Conservation (phyloP, 2,888 invertebrate species). For the Patella ulyssiponensis region DNA sequence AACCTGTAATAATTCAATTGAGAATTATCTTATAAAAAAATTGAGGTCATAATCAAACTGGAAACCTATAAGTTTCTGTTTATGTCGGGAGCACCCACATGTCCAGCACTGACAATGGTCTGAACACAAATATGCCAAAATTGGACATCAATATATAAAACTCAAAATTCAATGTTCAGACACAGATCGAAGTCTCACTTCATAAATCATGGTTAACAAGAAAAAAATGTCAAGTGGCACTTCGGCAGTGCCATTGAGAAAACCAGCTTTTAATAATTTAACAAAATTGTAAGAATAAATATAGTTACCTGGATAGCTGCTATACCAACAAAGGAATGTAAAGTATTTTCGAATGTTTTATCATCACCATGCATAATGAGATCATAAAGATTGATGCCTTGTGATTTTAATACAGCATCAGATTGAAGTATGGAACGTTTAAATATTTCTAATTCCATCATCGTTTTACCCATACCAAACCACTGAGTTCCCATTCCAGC, state of each 20-base stretch:
- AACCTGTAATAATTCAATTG: conserved; percentile 75
- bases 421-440: conserved; percentile 83
- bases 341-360: conserved; percentile 85
- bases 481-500: conserved; percentile 99
- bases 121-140: too few species aligned
- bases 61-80: too few species aligned
- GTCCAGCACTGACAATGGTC: too few species aligned
- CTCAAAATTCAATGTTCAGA: too few species aligned
- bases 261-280: not conserved
- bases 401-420: conserved; percentile 83
- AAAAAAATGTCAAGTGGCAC: too few species aligned
- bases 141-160: too few species aligned
- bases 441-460: conserved; percentile 88
- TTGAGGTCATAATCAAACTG: too few species aligned
- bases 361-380: conserved; percentile 84
- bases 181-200: too few species aligned
- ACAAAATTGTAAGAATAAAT: conserved; percentile 79
- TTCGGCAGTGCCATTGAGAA: too few species aligned
- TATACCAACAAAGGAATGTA: conserved; percentile 93
- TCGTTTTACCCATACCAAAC: conserved; percentile 92
- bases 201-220: too few species aligned
- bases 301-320: conserved; percentile 87
- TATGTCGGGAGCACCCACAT: too few species aligned
- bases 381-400: conserved; percentile 87
- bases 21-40: too few species aligned